Evolutionary conservation across 2,888 invertebrate species (phyloP).

Genomic region (Tachina grossa): DNA sequence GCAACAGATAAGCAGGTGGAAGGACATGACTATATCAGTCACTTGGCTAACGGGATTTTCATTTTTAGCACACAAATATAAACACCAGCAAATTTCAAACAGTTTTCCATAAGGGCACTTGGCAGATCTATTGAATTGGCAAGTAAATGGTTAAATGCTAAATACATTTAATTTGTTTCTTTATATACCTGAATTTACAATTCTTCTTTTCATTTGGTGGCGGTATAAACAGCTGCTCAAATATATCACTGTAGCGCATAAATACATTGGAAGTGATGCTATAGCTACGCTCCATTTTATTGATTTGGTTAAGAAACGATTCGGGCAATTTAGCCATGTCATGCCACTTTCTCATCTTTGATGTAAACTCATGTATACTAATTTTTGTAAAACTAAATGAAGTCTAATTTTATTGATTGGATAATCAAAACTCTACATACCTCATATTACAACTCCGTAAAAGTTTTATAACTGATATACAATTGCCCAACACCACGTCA

Average conservation of each 20-base stretch:
- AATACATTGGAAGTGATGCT: slow-evolving; percentile 97
- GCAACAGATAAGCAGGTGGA: slow-evolving; percentile 94
- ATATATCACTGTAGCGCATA: slow-evolving; percentile 95
- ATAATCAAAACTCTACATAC: slow-evolving; percentile 81
- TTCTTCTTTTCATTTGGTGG: slow-evolving; percentile 82
- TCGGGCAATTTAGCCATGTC: slow-evolving; percentile 95
- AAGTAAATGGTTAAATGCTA: background rate
- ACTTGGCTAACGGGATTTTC: slow-evolving; percentile 91
- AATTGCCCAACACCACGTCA: slow-evolving; percentile 92
- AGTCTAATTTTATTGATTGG: background rate
- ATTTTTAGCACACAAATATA: slow-evolving; percentile 95
- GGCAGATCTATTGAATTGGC: slow-evolving; percentile 81
- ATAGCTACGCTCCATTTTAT: slow-evolving; percentile 94
- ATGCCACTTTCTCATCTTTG: slow-evolving; percentile 96
- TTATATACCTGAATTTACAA: slow-evolving; percentile 80
- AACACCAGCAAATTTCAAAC: slow-evolving; percentile 96
- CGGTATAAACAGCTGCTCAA: slow-evolving; percentile 91
- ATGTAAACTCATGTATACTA: slow-evolving; percentile 96
- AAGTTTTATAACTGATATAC: slow-evolving; percentile 95
- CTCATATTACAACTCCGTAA: slow-evolving; percentile 94
- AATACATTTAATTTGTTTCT: background rate
- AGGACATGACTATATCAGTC: slow-evolving; percentile 96
- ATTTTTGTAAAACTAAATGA: slow-evolving; percentile 29
- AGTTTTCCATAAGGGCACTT: slow-evolving; percentile 92
- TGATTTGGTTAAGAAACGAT: slow-evolving; percentile 92